Base-by-base conservation (phyloP, 2,113 vertebrate genomes). In the Prinia subflava region DNA sequence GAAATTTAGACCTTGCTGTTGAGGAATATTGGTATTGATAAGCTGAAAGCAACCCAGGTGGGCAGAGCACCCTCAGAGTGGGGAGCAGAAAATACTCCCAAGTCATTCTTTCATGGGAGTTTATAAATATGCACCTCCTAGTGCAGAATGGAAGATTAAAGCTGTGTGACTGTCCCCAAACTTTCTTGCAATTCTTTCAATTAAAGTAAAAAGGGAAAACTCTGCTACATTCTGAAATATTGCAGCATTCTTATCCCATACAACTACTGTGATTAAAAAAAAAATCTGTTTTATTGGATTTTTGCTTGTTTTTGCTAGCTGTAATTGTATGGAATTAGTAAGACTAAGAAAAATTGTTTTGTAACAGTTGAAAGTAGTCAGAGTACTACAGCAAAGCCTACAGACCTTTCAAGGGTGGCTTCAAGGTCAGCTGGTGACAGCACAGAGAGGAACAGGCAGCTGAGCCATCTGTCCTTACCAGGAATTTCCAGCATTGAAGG, bases 401-500 rank as follows among this genome's bases (percentile, higher is more conserved):
- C 97, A 86, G 86, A 96, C 71, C 94, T 95, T 91, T 89, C 97
- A 89, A 96, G 92, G 94, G 74, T 97, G 77, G 55, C 97, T 81
- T 96, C 92, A 92, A 97, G 94, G 46, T 96, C 97, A 92, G 65
- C 92, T 97, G 95, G 67, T 96, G 96, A 75, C 80, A 90, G 60
- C 70, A 71, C n/a, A 65, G 94, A 97, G 75, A 52, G 81, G 74
- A 81, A 93, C 3, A 1, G 70, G 68, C 92, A 97, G 39, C 95
- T 92, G 91, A 97, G 93, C 92, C 87, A 91, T 88, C 21, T 98
- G 87, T 97, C 94, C 44, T 77, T 98, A 77, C 97, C 97, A 92
- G 98, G 97, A 96, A 95, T 98, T 94, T 97, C 95, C 93, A 98
- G 65, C 94, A 82, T 97, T 4, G 6, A 96, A 97, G 98, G 98